A percentile compares a stretch with the other conserved stretches of the same genome.
phyloP scores from a whole-genome alignment of 2,113 vertebrate genomes.

The Silurus glanis region DNA sequence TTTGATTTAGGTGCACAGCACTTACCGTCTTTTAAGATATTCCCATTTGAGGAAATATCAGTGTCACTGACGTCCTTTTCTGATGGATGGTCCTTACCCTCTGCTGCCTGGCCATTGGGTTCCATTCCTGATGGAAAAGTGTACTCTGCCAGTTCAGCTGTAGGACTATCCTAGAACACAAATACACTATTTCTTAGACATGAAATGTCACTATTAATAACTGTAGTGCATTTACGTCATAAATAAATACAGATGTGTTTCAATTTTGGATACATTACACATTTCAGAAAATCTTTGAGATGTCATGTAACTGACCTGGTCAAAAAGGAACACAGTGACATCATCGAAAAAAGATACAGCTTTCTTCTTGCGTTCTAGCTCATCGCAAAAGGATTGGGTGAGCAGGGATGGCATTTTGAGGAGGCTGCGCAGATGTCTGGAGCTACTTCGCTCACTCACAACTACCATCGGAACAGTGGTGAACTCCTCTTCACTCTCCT shows the following conservation, averaged over 20 bases:
- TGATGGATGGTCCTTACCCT: constrained; percentile 52
- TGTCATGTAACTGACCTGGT: constrained; percentile 81
- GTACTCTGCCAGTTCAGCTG: constrained; percentile 84
- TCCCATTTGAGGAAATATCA: constrained; percentile 56
- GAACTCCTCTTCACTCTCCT: constrained; percentile 91
- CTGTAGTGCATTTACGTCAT: not conserved
- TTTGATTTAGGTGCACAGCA: not conserved
- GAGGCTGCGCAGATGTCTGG: constrained; percentile 85
- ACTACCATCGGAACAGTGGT: constrained; percentile 79
- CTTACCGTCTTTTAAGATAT: constrained; percentile 74
- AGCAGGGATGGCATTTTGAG: constrained; percentile 89
- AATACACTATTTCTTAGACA: constrained; percentile 9
- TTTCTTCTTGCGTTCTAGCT: constrained; percentile 92
- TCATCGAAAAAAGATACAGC: constrained; percentile 96
- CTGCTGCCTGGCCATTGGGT: constrained; percentile 56
- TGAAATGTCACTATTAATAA: not conserved
- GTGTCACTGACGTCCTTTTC: constrained; percentile 47
- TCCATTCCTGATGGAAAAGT: constrained; percentile 72
- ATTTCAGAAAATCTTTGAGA: not conserved
- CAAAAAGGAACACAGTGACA: constrained; percentile 96
- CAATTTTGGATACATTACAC: not conserved
- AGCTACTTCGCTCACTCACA: constrained; percentile 85
- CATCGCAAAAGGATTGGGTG: constrained; percentile 81
- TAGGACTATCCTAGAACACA: constrained; percentile 86
- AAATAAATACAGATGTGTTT: not conserved